A percentile compares a stretch with the other conserved stretches of the same genome.
These are phyloP conservation scores for Lithophane socia DNA, from an alignment of 2,888 invertebrate species.

Conservation along the genomic window DNA sequence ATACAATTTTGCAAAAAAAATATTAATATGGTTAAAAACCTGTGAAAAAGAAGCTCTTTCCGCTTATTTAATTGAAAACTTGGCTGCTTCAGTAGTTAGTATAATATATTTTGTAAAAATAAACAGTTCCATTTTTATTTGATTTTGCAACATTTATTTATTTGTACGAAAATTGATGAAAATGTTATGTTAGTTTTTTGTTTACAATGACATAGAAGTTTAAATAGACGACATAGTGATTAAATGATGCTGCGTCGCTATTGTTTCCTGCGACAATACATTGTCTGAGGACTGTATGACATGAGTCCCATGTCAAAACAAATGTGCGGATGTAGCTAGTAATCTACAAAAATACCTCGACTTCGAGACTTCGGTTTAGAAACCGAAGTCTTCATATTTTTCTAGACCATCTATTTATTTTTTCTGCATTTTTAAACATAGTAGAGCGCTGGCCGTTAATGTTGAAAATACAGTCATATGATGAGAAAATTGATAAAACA, in stretches of 20 bases:
- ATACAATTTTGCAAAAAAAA: constrained; percentile 38
- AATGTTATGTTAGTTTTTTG: constrained; percentile 29
- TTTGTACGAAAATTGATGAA: constrained; percentile 29
- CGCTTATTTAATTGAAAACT: constrained; percentile 6
- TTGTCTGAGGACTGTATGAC: constrained; percentile 22
- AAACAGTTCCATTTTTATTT: constrained; percentile 8
- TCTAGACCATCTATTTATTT: constrained; percentile 24
- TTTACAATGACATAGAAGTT: constrained; percentile 14
- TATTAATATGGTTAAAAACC: constrained; percentile 35
- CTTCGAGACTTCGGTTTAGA: no score
- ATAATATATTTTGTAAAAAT: neutral
- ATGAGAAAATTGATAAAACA: constrained; percentile 8
- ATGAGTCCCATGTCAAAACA: constrained; percentile 29
- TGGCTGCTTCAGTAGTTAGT: constrained; percentile 19
- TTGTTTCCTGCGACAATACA: constrained; percentile 45
- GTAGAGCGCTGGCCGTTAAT: constrained; percentile 47
- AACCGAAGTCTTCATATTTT: constrained; percentile 27
- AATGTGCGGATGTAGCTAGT: constrained; percentile 16
- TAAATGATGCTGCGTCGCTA: constrained; percentile 10
- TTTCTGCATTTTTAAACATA: constrained; percentile 46
- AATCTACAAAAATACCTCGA: no score
- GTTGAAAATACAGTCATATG: constrained; percentile 23
- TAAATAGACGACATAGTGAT: constrained; percentile 17
- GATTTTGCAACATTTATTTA: constrained; percentile 32
- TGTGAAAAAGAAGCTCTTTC: neutral